Conservation (phyloP, 30 jellyfish, hydroid and myxozoan genomes). For the Haliclystus octoradiatus region DNA sequence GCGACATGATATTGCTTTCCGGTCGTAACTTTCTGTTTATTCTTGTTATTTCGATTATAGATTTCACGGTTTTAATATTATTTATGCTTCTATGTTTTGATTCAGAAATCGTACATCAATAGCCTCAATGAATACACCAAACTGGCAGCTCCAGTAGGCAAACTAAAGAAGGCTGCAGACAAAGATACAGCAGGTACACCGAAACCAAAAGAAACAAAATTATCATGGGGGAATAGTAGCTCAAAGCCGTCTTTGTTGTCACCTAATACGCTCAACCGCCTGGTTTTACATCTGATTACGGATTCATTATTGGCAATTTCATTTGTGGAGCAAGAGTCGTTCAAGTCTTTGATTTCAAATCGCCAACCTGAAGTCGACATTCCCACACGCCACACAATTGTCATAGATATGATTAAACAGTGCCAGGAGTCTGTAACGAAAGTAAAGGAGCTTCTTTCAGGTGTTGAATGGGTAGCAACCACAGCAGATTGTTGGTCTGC, state of each 20-base stretch:
- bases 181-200: too few species aligned
- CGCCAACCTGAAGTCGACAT: constrained; percentile 3
- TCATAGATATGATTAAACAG: neutral
- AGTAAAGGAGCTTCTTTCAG: constrained; percentile 1
- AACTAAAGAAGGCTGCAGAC: too few species aligned
- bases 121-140: too few species aligned
- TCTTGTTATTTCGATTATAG: too few species aligned
- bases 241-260: neutral
- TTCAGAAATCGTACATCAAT: too few species aligned
- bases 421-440: constrained; percentile 3
- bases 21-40: too few species aligned
- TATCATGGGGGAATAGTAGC: too few species aligned
- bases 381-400: constrained; percentile 2
- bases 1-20: too few species aligned
- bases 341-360: neutral
- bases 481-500: constrained; percentile 16
- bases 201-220: too few species aligned
- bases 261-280: neutral
- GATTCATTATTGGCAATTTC: neutral
- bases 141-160: too few species aligned
- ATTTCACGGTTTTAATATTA: too few species aligned
- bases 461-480: constrained; percentile 6
- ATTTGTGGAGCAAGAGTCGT: neutral
- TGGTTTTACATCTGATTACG: neutral
- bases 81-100: too few species aligned